A percentile compares a stretch with the other conserved stretches of the same genome.
phyloP scores from a whole-genome alignment of 2,113 vertebrate genomes.

The Onychostoma macrolepis region DNA sequence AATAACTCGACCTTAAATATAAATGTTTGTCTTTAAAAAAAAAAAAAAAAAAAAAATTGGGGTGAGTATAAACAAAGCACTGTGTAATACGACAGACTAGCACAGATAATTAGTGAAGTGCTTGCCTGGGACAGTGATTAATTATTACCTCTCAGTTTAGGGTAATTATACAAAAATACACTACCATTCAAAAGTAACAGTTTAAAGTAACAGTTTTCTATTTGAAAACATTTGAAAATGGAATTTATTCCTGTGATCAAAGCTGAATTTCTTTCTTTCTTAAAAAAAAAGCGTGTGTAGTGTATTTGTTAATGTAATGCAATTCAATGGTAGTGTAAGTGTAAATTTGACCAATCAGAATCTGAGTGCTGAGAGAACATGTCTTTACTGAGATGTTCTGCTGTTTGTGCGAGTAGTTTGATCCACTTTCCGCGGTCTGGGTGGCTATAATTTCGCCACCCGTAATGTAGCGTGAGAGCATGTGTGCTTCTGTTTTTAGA shows the following conservation, averaged over 20 bases:
- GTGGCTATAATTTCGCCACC: not conserved
- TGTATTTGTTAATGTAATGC: no score
- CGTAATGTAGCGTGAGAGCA: not conserved
- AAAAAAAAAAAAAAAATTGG: no score
- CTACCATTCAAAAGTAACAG: not conserved
- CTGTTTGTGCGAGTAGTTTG: not conserved
- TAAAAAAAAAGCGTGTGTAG: no score
- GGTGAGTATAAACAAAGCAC: no score
- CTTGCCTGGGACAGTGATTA: not conserved
- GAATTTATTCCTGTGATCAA: no score
- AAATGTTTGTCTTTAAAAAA: no score
- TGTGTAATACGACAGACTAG: not conserved
- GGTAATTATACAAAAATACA: not conserved
- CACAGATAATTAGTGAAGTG: not conserved
- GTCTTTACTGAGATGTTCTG: not conserved
- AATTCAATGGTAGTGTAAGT: no score
- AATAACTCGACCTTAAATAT: not conserved
- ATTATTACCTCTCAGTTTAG: not conserved
- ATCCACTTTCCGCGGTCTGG: not conserved
- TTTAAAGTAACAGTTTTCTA: no score
- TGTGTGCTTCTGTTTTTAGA: constrained; percentile 17
- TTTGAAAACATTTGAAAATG: no score
- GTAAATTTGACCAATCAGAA: not conserved
- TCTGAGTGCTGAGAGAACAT: not conserved
- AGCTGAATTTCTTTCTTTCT: no score